Evolutionary conservation across 2,797 vertebrate species (phyloP).

Genomic region (Enteromius treurensis): DNA sequence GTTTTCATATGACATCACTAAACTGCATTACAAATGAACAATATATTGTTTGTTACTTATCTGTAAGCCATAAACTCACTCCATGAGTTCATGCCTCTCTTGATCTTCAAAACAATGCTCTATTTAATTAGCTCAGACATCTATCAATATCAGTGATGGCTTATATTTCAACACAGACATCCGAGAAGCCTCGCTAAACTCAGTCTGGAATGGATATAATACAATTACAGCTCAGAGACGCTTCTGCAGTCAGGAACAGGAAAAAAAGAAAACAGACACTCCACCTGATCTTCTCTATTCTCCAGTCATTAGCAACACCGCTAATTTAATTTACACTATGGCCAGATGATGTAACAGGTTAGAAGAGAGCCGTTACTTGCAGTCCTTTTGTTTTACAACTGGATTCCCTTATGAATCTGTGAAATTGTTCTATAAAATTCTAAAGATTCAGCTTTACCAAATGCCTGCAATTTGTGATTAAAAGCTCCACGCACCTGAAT

Average conservation of each 20-base stretch:
- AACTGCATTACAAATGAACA: not conserved
- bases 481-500: constrained; percentile 87
- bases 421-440: not conserved
- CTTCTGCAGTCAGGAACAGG: constrained; percentile 54
- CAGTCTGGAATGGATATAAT: constrained; percentile 68
- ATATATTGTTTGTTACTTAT: constrained; percentile 22
- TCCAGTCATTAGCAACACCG: constrained; percentile 56
- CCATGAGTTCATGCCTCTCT: constrained; percentile 55
- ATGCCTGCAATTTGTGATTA: not conserved
- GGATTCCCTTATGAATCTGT: not conserved
- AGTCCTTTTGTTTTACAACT: constrained; percentile 1
- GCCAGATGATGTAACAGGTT: constrained; percentile 49
- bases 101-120: constrained; percentile 63
- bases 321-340: constrained; percentile 52
- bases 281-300: constrained; percentile 53
- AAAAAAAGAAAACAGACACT: constrained; percentile 35
- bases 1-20: constrained; percentile 24
- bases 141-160: constrained; percentile 65
- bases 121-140: constrained; percentile 72
- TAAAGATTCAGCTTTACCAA: constrained; percentile 2
- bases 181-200: constrained; percentile 65
- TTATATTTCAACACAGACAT: constrained; percentile 71
- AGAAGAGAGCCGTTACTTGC: constrained; percentile 28
- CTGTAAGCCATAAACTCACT: constrained; percentile 25
- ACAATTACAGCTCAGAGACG: constrained; percentile 66